Percentiles rank a stretch among this genome's conserved stretches.
These are phyloP conservation scores for Axea sp. DNA, from an alignment of 2,888 invertebrate species.

Conservation along the genomic window DNA sequence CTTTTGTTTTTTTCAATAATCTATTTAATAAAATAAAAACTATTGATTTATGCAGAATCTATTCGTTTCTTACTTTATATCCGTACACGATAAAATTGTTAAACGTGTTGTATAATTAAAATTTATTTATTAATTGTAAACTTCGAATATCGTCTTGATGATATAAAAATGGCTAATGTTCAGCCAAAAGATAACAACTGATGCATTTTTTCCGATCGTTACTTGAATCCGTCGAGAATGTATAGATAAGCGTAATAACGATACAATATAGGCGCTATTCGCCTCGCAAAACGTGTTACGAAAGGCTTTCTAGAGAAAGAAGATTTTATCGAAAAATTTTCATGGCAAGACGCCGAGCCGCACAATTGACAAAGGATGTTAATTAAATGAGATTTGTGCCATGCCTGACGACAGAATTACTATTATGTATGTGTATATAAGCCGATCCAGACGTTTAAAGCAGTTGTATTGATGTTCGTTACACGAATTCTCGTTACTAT, in stretches of 20 bases:
- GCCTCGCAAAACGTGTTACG: constrained; percentile 53
- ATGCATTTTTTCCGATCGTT: constrained; percentile 46
- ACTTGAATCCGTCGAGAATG: constrained; percentile 62
- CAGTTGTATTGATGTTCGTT: constrained; percentile 55
- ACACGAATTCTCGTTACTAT: constrained; percentile 51
- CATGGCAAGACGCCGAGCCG: constrained; percentile 48
- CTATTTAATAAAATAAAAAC: no score
- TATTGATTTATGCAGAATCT: no score
- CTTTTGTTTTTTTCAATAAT: no score
- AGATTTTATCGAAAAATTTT: constrained; percentile 50
- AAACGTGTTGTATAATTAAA: no score
- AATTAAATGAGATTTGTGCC: constrained; percentile 59
- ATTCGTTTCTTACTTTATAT: no score
- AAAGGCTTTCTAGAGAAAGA: constrained; percentile 47
- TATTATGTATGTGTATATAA: constrained; percentile 59
- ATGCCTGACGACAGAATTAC: constrained; percentile 60
- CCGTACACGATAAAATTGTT: no score
- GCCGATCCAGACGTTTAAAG: constrained; percentile 50
- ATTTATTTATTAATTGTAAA: no score
- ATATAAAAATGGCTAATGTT: background rate
- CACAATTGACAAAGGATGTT: constrained; percentile 53
- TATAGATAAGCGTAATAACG: constrained; percentile 57
- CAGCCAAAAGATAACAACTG: constrained; percentile 19
- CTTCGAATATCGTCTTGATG: background rate
- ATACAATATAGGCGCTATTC: constrained; percentile 47